Percentiles rank a stretch among this genome's conserved stretches.
Evolutionary conservation across 2,888 invertebrate species (phyloP).

Genomic region (Troglohyphantes excavatus): DNA sequence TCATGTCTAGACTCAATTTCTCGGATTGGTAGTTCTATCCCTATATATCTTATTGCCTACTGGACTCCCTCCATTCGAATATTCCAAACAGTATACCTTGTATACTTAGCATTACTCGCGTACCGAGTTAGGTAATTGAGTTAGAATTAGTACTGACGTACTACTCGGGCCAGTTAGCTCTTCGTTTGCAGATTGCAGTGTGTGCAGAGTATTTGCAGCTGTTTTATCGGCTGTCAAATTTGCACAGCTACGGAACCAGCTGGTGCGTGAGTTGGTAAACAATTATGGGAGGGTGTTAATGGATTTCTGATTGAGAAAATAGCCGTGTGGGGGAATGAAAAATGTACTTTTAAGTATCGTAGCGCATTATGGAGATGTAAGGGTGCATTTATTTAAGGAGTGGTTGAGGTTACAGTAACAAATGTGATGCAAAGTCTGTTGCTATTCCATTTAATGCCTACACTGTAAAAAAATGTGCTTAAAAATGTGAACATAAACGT

Average conservation of each 20-base stretch:
- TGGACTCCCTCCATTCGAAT: background rate
- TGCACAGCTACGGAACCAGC: slow-evolving; percentile 7
- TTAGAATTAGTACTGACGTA: background rate
- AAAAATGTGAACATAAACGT: too few species aligned
- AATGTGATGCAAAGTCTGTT: too few species aligned
- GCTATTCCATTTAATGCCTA: too few species aligned
- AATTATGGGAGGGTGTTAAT: slow-evolving; percentile 34
- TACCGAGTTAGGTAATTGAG: slow-evolving; percentile 42
- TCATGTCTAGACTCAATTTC: background rate
- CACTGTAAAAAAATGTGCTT: too few species aligned
- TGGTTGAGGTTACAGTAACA: too few species aligned
- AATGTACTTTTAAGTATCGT: slow-evolving; percentile 24
- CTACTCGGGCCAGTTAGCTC: background rate
- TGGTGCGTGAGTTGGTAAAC: slow-evolving; percentile 18
- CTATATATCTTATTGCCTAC: background rate
- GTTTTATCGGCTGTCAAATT: slow-evolving; percentile 43
- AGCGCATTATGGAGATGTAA: background rate
- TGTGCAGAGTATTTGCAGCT: slow-evolving; percentile 18
- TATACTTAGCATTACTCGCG: slow-evolving; percentile 1
- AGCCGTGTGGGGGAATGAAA: slow-evolving; percentile 10
- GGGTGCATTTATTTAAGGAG: slow-evolving; percentile 4
- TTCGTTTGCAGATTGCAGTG: background rate
- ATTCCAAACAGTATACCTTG: background rate
- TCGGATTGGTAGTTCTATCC: background rate
- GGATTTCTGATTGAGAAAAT: slow-evolving; percentile 26